These are phyloP conservation scores for Meliscaeva auricollis DNA, from an alignment of 2,888 invertebrate species.

Conservation along the genomic window DNA sequence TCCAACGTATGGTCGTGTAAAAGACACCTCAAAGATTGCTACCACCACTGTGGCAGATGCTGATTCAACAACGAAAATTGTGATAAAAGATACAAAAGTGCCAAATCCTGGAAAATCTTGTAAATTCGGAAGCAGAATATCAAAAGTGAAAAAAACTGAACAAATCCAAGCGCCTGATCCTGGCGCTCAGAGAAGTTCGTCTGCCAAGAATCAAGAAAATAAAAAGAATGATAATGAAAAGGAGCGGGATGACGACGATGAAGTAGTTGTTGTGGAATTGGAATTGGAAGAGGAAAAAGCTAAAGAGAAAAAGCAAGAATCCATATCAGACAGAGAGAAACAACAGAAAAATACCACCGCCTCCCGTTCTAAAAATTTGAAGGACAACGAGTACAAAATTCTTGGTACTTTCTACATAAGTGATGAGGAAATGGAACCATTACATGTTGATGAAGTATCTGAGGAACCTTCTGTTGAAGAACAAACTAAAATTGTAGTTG, in stretches of 20 bases:
- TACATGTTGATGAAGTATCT: background rate
- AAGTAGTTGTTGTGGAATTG: slow-evolving; percentile 47
- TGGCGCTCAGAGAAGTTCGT: background rate
- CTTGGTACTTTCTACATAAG: slow-evolving; percentile 4
- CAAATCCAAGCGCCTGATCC: background rate
- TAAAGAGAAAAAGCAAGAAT: slow-evolving; percentile 24
- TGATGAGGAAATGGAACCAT: slow-evolving; percentile 16
- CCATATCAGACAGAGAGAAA: background rate
- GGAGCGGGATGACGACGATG: too few relatives aligned
- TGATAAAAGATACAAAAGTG: slow-evolving; percentile 77
- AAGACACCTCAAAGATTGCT: background rate
- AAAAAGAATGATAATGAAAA: background rate
- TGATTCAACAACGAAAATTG: slow-evolving; percentile 81
- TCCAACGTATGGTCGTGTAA: background rate
- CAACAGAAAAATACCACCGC: background rate
- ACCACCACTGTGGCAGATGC: slow-evolving; percentile 78
- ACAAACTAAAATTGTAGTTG: background rate
- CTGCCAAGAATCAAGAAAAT: background rate
- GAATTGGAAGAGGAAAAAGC: slow-evolving; percentile 39
- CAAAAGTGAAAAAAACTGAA: slow-evolving; percentile 25
- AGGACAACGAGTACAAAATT: background rate
- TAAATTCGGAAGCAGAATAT: slow-evolving; percentile 47
- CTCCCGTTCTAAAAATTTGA: background rate
- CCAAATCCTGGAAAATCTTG: slow-evolving; percentile 8
- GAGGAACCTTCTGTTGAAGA: background rate